phyloP scores from a whole-genome alignment of 2,113 vertebrate genomes.

The Equus przewalskii region DNA sequence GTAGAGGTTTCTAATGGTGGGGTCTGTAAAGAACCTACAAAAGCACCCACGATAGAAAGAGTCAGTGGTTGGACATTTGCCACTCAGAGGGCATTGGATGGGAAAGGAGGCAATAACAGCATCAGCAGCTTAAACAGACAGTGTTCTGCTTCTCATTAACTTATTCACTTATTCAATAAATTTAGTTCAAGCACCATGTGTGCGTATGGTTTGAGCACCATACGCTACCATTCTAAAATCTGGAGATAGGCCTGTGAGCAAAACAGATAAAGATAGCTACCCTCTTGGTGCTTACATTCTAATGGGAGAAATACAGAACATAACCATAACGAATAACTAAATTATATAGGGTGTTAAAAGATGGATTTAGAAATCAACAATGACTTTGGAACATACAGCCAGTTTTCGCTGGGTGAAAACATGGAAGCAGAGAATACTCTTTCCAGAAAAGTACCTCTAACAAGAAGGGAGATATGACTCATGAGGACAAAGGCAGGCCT shows the following conservation, averaged over 20 bases:
- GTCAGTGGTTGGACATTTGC: not conserved
- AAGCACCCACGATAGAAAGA: not conserved
- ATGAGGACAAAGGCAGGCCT: not conserved
- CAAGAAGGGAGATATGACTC: not conserved
- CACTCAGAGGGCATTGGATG: too few relatives aligned
- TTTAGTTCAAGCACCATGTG: not conserved
- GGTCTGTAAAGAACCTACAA: not conserved
- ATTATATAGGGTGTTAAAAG: not conserved
- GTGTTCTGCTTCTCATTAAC: not conserved
- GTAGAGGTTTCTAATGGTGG: not conserved
- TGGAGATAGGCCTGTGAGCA: not conserved
- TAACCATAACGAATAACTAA: not conserved
- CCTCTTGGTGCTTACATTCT: not conserved
- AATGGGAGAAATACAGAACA: not conserved
- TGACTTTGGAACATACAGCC: not conserved
- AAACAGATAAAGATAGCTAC: not conserved
- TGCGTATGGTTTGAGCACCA: not conserved
- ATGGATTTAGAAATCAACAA: not conserved
- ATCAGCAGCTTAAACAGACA: not conserved
- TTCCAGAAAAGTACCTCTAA: not conserved
- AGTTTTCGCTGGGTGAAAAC: not conserved
- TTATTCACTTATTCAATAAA: not conserved
- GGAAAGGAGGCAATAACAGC: not conserved
- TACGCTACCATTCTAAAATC: not conserved
- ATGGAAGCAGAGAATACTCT: not conserved